Percentiles rank a stretch among this genome's conserved stretches.
Conservation (phyloP, 1,140 invertebrate genomes). For the Brachionus asplanchnoidis region DNA sequence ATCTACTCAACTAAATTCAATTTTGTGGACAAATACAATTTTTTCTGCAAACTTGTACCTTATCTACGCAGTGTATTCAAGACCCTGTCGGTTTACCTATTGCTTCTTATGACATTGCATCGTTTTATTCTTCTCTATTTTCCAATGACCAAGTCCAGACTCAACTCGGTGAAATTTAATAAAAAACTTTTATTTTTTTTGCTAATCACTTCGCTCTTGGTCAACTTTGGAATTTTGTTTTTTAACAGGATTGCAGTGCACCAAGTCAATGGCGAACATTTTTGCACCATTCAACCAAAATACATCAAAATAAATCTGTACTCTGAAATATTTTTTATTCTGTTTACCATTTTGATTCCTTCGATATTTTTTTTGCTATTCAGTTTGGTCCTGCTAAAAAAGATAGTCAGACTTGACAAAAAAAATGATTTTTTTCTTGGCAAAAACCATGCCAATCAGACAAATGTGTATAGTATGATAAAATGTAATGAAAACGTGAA, state of each 20-base stretch:
- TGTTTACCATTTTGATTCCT: not conserved
- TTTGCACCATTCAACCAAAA: not conserved
- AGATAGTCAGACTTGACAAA: not conserved
- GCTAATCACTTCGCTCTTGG: not conserved
- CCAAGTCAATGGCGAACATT: not conserved
- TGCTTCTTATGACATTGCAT: not conserved
- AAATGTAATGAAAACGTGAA: not conserved
- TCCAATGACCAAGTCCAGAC: conserved; percentile 12
- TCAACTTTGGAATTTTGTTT: not conserved
- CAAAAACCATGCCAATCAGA: not conserved
- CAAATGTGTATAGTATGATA: not conserved
- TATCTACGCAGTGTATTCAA: not conserved
- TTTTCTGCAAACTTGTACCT: not conserved
- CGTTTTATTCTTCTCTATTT: not conserved
- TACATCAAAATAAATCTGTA: not conserved
- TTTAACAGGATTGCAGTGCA: not conserved
- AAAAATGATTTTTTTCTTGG: not conserved
- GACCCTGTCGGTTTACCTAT: not conserved
- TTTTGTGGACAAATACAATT: not conserved
- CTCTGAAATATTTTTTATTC: not conserved
- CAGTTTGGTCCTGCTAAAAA: not conserved
- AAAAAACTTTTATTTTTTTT: not conserved
- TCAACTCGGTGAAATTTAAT: not conserved
- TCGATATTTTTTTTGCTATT: not conserved
- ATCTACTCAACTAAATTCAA: not conserved